These are phyloP conservation scores for Philantomba maxwellii DNA, from an alignment of 2,113 vertebrate genomes.

Conservation along the genomic window DNA sequence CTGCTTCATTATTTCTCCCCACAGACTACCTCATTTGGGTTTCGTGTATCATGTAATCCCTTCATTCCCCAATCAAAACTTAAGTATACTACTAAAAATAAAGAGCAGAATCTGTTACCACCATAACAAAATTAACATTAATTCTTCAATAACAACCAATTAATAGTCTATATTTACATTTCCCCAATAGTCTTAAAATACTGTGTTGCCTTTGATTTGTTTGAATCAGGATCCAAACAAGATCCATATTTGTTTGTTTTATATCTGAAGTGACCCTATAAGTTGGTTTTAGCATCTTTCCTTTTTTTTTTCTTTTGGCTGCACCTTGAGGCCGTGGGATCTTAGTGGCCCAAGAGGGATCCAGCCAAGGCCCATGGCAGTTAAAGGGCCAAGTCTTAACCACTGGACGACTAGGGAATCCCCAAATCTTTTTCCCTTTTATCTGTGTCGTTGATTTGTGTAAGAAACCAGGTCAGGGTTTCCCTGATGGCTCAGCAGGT, in stretches of 20 bases:
- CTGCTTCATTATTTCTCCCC: neutral
- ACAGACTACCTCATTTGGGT: neutral
- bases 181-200: neutral
- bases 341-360: neutral
- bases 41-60: neutral
- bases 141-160: neutral
- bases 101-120: neutral
- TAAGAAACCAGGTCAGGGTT: neutral
- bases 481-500: neutral
- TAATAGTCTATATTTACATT: neutral
- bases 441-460: neutral
- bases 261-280: neutral
- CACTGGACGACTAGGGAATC: neutral
- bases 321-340: neutral
- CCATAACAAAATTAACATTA: neutral
- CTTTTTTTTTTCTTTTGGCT: neutral
- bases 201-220: neutral
- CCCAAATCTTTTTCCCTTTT: neutral
- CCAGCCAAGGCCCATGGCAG: neutral
- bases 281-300: neutral
- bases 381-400: neutral
- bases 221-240: neutral
- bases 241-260: neutral
- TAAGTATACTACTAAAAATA: neutral
- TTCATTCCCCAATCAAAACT: neutral